Evolutionary conservation across 2,113 vertebrate species (phyloP), one percentile per base, ranked within the genome.

Genomic region (Anguilla rostrata): DNA sequence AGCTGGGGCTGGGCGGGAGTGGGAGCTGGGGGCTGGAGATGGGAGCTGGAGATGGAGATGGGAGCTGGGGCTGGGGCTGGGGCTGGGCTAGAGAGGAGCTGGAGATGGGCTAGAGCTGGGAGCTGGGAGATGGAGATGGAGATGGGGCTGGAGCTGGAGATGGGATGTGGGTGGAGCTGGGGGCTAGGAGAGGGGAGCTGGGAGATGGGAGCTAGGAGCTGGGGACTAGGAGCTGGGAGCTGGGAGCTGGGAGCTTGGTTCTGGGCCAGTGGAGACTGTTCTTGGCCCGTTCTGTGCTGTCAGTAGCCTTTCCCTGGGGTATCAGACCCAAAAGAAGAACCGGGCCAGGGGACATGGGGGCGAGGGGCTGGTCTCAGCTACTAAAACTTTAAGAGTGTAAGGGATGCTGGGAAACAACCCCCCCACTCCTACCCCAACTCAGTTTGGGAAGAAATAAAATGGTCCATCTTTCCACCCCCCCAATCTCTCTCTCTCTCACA

Each of bases 231-330:
- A 34, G 34, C 34, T 34, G 34, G 34, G 34, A 1, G 34, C 34
- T 34, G 78, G 53, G 46, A 16, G 29, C 75, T n/a, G 71, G 84
- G 49, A 85, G 16, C 34, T 49, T n/a, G 78, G 78, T 79, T 4
- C 9, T 49, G 34, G n/a, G 84, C 84, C 84, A 85, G 66, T 5
- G 14, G 0, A 18, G 43, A 53, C 66, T 84, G 29, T 60, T 75
- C 40, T 85, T 85, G 66, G 84, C 84, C 84, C 4, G 20, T 20
- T 81, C 39, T 81, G 49, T 60, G 84, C 75, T 15, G 78, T 78
- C 84, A 60, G 84, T 57, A 39, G 75, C 22, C 20, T 46, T 60
- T 85, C 84, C 49, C 84, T 57, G 39, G 41, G 46, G 71, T 80
- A 66, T 34, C 75, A 43, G 84, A 34, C 79, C 71, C 78, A 39